Conservation (phyloP, 2,888 invertebrate species). For the Lasioglossum figueresi region DNA sequence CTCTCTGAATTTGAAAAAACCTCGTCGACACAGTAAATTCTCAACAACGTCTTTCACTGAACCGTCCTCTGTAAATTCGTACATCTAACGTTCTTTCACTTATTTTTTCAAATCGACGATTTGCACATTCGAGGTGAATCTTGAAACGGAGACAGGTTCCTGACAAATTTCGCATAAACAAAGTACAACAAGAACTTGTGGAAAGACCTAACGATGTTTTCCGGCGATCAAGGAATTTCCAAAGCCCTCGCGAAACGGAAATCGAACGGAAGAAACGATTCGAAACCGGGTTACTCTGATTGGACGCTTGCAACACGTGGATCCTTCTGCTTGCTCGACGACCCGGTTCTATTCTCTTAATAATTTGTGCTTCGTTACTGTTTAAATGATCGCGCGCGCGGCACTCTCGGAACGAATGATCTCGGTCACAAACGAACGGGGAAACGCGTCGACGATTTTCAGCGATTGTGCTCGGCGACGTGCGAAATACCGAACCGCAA, state of each 20-base stretch:
- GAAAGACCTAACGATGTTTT: background rate
- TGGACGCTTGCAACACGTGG: slow-evolving; percentile 70
- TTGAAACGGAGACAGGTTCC: background rate
- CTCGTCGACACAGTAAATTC: background rate
- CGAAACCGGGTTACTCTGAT: slow-evolving; percentile 7
- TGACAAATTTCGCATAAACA: background rate
- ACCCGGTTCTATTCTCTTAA: slow-evolving; percentile 73
- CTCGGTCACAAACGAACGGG: slow-evolving; percentile 45
- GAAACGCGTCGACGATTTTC: slow-evolving; percentile 54
- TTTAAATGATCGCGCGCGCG: slow-evolving; percentile 18
- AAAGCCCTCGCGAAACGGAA: slow-evolving; percentile 13
- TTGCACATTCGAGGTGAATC: background rate
- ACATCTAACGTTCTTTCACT: background rate
- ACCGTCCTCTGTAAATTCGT: background rate
- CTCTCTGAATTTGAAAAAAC: background rate
- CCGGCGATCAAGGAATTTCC: background rate
- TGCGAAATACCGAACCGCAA: slow-evolving; percentile 31
- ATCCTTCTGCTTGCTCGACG: slow-evolving; percentile 69
- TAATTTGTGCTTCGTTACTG: slow-evolving; percentile 71
- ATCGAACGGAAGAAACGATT: background rate
- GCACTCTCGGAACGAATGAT: background rate
- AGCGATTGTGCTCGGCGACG: slow-evolving; percentile 26
- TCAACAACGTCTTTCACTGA: too few species aligned
- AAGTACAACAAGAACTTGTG: background rate
- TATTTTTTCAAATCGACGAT: background rate